Evolutionary conservation across 2,113 vertebrate species (phyloP).

Genomic region (Suricata suricatta): DNA sequence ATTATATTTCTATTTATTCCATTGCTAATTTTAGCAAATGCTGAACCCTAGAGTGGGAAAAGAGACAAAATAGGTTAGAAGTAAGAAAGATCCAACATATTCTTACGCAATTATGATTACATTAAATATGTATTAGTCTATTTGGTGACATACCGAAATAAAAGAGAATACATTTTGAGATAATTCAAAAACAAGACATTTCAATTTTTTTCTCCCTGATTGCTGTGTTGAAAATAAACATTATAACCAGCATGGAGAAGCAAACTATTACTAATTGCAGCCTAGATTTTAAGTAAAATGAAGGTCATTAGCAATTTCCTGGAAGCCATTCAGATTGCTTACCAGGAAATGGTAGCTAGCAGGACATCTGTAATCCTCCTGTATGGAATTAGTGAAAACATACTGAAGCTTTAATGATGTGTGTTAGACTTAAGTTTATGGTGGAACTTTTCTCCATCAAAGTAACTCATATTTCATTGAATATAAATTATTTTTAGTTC

Average conservation of each 20-base stretch:
- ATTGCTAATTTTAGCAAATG: conserved; percentile 62
- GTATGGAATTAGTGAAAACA: conserved; percentile 69
- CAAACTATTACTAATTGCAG: conserved; percentile 76
- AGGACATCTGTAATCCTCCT: conserved; percentile 72
- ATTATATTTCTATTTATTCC: conserved; percentile 55
- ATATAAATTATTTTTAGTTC: conserved; percentile 28
- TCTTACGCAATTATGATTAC: conserved; percentile 65
- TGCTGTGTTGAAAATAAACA: conserved; percentile 73
- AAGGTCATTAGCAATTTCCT: conserved; percentile 80
- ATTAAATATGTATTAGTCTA: conserved; percentile 72
- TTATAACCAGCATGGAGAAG: conserved; percentile 60
- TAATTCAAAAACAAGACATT: conserved; percentile 64
- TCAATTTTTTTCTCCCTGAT: conserved; percentile 68
- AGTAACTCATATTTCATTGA: conserved; percentile 3
- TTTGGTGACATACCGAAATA: conserved; percentile 60
- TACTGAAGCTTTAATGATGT: conserved; percentile 58
- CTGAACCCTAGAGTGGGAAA: background rate
- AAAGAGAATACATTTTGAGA: conserved; percentile 70
- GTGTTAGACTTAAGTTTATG: conserved; percentile 39
- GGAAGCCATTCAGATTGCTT: conserved; percentile 72
- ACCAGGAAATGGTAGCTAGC: conserved; percentile 75
- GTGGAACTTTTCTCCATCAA: conserved; percentile 6
- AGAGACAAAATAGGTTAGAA: conserved; percentile 50
- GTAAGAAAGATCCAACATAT: conserved; percentile 54
- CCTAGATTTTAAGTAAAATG: conserved; percentile 75